phyloP scores from a whole-genome alignment of 92 coral and sea anemone genomes.

The Siderastrea siderea region DNA sequence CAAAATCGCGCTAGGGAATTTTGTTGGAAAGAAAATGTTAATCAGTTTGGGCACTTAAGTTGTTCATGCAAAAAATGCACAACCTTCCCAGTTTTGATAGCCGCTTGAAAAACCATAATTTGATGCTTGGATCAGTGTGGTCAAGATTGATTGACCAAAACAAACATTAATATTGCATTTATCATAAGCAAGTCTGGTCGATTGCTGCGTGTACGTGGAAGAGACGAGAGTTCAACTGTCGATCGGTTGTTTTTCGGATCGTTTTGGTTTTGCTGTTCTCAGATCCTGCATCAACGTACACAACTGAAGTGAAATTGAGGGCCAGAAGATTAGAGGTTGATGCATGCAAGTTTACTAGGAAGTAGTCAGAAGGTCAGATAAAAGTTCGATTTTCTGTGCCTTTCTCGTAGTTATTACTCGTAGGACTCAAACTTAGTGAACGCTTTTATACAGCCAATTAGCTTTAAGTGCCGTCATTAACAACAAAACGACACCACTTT shows the following conservation, averaged over 20 bases:
- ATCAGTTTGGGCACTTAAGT: neutral
- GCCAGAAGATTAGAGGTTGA: too few species aligned
- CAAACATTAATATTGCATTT: neutral
- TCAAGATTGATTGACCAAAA: neutral
- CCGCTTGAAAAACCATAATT: neutral
- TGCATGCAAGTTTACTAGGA: slow-evolving; percentile 4
- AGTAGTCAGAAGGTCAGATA: neutral
- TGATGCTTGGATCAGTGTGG: neutral
- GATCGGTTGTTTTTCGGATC: neutral
- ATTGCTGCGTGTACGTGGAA: neutral
- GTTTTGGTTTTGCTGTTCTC: neutral
- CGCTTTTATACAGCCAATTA: too few species aligned
- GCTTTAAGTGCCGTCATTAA: too few species aligned
- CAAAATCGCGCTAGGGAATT: neutral
- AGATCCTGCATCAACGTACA: neutral
- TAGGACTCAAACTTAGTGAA: too few species aligned
- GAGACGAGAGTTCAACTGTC: neutral
- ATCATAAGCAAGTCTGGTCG: neutral
- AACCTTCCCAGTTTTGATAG: neutral
- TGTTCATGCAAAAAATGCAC: neutral
- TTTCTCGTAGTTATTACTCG: too few species aligned
- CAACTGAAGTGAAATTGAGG: too few species aligned
- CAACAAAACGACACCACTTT: too few species aligned
- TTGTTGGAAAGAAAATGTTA: neutral
- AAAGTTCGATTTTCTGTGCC: too few species aligned